Conservation (phyloP, 2,113 vertebrate species). For the Rynchops niger region DNA sequence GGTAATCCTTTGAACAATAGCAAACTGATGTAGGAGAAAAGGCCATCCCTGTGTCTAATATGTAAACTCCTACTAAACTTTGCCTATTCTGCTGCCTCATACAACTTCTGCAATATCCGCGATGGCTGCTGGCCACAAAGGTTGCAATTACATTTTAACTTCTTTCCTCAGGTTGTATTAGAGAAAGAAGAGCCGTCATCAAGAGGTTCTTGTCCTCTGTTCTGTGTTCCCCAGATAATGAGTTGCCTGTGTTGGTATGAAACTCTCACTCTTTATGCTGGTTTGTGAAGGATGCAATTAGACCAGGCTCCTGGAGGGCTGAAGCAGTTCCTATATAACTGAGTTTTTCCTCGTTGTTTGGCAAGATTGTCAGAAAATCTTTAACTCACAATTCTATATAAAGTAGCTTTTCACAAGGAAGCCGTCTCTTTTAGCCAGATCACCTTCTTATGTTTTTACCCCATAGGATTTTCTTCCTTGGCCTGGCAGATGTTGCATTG, state of each 20-base stretch:
- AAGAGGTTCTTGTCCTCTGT: background rate
- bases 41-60: background rate
- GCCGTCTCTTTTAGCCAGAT: background rate
- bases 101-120: background rate
- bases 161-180: background rate
- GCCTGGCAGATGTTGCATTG: background rate
- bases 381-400: background rate
- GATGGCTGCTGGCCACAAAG: background rate
- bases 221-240: background rate
- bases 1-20: background rate
- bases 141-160: background rate
- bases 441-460: background rate
- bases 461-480: background rate
- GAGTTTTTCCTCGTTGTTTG: background rate
- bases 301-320: background rate
- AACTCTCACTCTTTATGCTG: background rate
- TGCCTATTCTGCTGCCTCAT: background rate
- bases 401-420: background rate
- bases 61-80: background rate
- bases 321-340: background rate
- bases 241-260: background rate
- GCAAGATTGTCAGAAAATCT: background rate
- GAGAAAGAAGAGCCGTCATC: background rate
- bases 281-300: conserved; percentile 3
- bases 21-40: background rate